Evolutionary conservation across 2,113 vertebrate species (phyloP), one percentile per base, ranked within the genome.

Genomic region (Capra hircus): DNA sequence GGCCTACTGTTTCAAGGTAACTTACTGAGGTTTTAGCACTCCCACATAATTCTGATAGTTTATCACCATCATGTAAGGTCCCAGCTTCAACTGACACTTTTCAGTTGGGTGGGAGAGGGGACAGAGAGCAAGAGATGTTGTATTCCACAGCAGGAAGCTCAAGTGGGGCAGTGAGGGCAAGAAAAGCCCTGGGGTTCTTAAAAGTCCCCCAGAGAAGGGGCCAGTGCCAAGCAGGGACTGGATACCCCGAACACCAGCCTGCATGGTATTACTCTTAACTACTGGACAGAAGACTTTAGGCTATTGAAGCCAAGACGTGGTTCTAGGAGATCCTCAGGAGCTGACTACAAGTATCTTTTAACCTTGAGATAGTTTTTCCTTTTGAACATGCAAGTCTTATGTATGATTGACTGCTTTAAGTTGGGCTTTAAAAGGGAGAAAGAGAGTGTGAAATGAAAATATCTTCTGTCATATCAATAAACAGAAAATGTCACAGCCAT

Each of bases 381-480:
- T 5, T 40, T 52, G 4, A 30, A 28, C 2, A 3, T 40, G 53
- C 59, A 95, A 55, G 13, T 77, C 64, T 57, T 91, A 13, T 30
- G 33, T 19, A n/a, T 64, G 33, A 55, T 25, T 45, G 48, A 28
- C 48, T 53, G 40, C n/a, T 90, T 95, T 33, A 50, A 91, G 28
- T 71, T 28, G 64, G 67, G 28, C 59, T 92, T 90, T 59, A 86
- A 92, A 74, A 48, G 9, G 84, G 28, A 93, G 40, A 28, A 94
- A 53, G 21, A 74, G 21, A 74, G 36, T 14, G 71, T 7, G 36
- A 77, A 27, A 77, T 43, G 21, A 77, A 43, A 77, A 43, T 43
- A 43, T 77, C 36, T 43, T 25, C 12, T 77, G 71, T 11, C 2
- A 1, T 77, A 77, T 77, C 36, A 77, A 12, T 25, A 74, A 74